Percentiles rank a stretch among this genome's conserved stretches.
Evolutionary conservation across 2,113 vertebrate genomes (phyloP).

Genomic region (Albula glossodonta): DNA sequence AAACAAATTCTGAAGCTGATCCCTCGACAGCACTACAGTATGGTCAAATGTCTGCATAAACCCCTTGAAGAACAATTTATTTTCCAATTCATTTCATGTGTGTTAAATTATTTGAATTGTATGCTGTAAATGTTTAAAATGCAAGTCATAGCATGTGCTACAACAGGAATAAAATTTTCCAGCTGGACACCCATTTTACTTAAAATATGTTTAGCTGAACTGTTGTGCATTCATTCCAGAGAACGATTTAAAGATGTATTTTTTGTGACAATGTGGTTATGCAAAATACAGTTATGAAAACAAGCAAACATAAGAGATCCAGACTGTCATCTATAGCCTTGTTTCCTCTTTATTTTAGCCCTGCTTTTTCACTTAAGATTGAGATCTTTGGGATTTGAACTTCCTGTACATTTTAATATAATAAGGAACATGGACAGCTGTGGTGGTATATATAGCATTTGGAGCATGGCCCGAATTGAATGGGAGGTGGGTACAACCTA

Average conservation of each 20-base stretch:
- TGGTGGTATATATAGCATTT: not conserved
- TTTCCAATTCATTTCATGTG: not conserved
- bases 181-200: not conserved
- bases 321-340: not conserved
- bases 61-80: not conserved
- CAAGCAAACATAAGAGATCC: not conserved
- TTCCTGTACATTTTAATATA: not conserved
- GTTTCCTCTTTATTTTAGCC: not conserved
- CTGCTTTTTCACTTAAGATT: not conserved
- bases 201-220: conserved; percentile 1
- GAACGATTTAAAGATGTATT: not conserved
- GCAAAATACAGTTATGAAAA: not conserved
- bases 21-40: not conserved
- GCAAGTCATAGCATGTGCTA: not conserved
- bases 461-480: no score
- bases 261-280: not conserved
- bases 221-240: not conserved
- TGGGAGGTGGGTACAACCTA: no score
- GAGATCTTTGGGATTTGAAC: not conserved
- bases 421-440: not conserved
- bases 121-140: not conserved
- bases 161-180: conserved; percentile 17
- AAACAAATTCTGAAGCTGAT: not conserved
- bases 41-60: not conserved
- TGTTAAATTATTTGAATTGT: not conserved